Evolutionary conservation across 2,888 invertebrate species (phyloP), one percentile per base, ranked within the genome.

Genomic region (Sturmia bella): DNA sequence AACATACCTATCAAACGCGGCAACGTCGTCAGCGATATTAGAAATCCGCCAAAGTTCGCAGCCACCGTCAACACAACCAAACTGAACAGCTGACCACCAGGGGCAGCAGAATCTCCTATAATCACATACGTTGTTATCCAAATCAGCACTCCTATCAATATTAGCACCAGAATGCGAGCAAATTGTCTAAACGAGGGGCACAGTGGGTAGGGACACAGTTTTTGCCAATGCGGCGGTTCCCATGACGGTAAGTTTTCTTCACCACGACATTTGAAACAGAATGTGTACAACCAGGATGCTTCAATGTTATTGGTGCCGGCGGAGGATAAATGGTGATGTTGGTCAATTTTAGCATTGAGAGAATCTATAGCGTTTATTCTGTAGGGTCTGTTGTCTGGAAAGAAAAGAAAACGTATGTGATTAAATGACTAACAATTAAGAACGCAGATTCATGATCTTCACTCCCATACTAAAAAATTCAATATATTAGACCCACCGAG

Each of bases 1-100:
- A 97, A 93, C 96, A 97, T 97, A 64, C 97, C 97, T 85, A 97
- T 95, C 13, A 97, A 93, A 0, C 96, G 94, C 1, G 97, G 97
- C 77, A 97, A 91, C 11, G 96, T 96, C 21, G 96, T 94, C 84
- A 96, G 91, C 81, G 95, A 93, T 91, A 96, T 93, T 27, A 96
- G 88, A 94, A 95, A 96, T 66, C 97, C 97, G 11, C 96, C 96
- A 86, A 96, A 94, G 90, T 97, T 94, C 0, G 96, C 95, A 12
- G 93, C 93, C 84, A 97, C 93, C 57, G 95, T 93, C 1, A 97
- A 92, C 1, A 94, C 92, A 0, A 96, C 95, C 19, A 97, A 91
- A 84, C 94, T 94, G 87, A 96, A 97, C 7, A 97, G 92, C 87
- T 95, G 95, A 11, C 96, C 96, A n/a, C 96, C 95, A 1, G 96